Evolutionary conservation across 2,888 invertebrate genomes (phyloP).

Genomic region (Julus scandinavius): DNA sequence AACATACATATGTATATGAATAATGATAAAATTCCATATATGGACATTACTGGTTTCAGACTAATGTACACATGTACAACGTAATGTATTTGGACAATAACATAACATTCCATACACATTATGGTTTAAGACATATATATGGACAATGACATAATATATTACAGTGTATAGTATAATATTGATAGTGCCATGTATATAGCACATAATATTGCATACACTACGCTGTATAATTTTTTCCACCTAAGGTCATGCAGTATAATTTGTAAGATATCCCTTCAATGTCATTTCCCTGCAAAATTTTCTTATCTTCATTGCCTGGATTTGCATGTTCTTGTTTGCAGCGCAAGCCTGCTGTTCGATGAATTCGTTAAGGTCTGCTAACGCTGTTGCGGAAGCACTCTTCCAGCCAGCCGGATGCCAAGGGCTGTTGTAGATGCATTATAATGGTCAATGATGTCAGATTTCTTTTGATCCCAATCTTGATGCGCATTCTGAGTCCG

Average conservation of each 20-base stretch:
- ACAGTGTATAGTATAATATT: too few species aligned
- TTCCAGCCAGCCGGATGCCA: neutral
- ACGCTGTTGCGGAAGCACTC: neutral
- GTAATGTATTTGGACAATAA: too few species aligned
- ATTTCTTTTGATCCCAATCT: neutral
- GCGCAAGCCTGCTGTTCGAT: neutral
- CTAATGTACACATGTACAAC: too few species aligned
- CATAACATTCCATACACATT: too few species aligned
- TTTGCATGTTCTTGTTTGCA: neutral
- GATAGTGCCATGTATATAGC: too few species aligned
- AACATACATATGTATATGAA: too few species aligned
- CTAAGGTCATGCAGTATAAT: neutral
- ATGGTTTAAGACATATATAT: too few species aligned
- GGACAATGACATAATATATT: too few species aligned
- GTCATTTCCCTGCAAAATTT: neutral
- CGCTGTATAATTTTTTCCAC: too few species aligned
- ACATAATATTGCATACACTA: too few species aligned
- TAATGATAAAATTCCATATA: too few species aligned
- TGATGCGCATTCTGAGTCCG: neutral
- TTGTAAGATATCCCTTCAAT: neutral
- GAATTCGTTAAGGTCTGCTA: slow-evolving; percentile 12
- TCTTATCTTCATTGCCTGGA: neutral
- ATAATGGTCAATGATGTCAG: neutral
- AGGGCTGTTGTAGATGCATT: slow-evolving; percentile 12
- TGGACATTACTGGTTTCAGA: too few species aligned